phyloP scores from a whole-genome alignment of 2,113 vertebrate species.

The Centropus bengalensis region DNA sequence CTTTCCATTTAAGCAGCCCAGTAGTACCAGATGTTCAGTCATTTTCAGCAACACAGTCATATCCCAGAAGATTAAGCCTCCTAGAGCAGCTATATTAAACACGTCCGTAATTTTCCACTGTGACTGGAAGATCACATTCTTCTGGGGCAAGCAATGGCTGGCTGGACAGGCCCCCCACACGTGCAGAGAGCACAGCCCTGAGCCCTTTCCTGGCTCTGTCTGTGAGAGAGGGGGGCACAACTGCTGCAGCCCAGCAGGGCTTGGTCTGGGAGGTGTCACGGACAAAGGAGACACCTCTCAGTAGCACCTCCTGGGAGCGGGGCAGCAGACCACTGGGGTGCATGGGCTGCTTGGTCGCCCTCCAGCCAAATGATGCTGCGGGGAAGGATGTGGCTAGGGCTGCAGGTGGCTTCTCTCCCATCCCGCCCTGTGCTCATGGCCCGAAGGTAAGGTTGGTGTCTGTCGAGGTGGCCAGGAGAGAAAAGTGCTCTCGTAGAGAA shows the following conservation, averaged over 20 bases:
- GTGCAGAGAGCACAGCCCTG: fast-evolving
- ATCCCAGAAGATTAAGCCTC: constrained; percentile 68
- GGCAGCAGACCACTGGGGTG: not conserved
- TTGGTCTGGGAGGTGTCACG: not conserved
- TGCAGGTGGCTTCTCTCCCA: not conserved
- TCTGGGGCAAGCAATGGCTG: not conserved
- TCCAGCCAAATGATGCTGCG: not conserved
- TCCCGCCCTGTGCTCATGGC: not conserved
- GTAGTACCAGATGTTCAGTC: constrained; percentile 62
- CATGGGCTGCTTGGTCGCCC: not conserved
- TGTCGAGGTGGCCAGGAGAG: not conserved
- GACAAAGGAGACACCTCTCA: not conserved
- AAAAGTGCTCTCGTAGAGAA: not conserved
- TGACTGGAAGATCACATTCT: constrained; percentile 33
- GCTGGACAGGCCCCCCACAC: not conserved
- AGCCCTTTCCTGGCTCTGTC: not conserved
- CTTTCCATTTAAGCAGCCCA: constrained; percentile 49
- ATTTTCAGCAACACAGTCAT: constrained; percentile 51
- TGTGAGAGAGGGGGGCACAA: not conserved
- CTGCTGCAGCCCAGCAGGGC: not conserved
- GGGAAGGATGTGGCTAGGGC: not conserved
- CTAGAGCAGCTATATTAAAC: constrained; percentile 61
- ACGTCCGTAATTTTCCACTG: constrained; percentile 74
- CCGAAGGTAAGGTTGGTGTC: not conserved
- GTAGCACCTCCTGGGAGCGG: not conserved